phyloP scores from a whole-genome alignment of 37 sponge, comb jelly and placozoan species.

The Cladorhizidae sp. region DNA sequence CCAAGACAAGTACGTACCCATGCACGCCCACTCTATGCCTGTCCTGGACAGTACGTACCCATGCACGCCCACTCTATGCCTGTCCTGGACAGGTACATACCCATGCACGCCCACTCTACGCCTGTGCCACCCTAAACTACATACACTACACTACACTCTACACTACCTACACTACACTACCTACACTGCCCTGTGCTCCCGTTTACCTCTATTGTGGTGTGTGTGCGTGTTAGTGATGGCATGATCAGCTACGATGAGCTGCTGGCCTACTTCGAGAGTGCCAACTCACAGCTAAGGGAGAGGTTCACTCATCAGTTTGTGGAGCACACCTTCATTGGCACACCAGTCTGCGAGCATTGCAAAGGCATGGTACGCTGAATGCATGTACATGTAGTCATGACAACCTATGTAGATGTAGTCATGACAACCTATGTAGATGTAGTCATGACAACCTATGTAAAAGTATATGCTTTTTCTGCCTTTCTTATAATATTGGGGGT shows the following conservation, averaged over 20 bases:
- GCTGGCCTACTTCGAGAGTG: slow-evolving; percentile 70
- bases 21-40: too few relatives aligned
- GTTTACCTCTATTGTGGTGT: neutral
- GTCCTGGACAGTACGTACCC: too few relatives aligned
- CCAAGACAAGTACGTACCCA: slow-evolving; percentile 76
- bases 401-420: too few relatives aligned
- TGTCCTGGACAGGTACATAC: slow-evolving; percentile 75
- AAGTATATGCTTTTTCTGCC: neutral
- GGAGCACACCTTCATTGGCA: slow-evolving; percentile 71
- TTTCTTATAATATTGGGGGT: neutral
- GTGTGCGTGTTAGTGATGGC: slow-evolving; percentile 76
- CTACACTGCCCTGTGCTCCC: neutral
- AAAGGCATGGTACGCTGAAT: slow-evolving; percentile 67
- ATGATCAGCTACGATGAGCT: slow-evolving; percentile 76
- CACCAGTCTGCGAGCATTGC: slow-evolving; percentile 72
- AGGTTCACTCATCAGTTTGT: slow-evolving; percentile 80
- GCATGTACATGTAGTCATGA: neutral
- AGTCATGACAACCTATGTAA: neutral
- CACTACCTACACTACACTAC: too few relatives aligned
- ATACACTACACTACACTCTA: too few relatives aligned
- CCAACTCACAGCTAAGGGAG: slow-evolving; percentile 56
- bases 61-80: too few relatives aligned
- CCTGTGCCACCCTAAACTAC: too few relatives aligned
- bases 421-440: too few relatives aligned
- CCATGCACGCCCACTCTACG: too few relatives aligned